Percentiles rank a stretch among this genome's conserved stretches.
These are phyloP conservation scores for Tarsius wallacei DNA, from an alignment of 2,797 vertebrate species.

Conservation along the genomic window DNA sequence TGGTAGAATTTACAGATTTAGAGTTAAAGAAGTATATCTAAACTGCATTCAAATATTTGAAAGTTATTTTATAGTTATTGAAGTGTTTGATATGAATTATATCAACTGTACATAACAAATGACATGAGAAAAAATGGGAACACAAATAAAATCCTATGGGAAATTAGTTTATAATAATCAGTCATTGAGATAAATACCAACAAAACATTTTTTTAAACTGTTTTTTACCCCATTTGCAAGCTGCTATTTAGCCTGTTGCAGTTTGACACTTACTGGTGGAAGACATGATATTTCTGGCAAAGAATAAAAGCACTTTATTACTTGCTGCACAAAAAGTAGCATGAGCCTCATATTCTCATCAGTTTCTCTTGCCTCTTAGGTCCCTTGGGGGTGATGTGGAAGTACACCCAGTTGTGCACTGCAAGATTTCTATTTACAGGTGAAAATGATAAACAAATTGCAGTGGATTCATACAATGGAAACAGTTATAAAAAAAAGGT, in stretches of 20 bases:
- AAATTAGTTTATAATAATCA: not conserved
- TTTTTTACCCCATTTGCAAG: not conserved
- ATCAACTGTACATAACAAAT: not conserved
- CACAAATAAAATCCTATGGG: not conserved
- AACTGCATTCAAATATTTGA: not conserved
- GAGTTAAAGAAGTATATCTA: not conserved
- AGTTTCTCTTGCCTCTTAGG: not conserved
- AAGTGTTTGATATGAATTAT: not conserved
- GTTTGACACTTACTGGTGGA: not conserved
- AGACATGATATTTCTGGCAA: not conserved
- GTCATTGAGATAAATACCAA: not conserved
- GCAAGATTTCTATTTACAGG: not conserved
- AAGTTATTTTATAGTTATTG: not conserved
- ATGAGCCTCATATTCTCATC: not conserved
- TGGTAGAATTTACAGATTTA: not conserved
- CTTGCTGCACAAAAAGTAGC: not conserved
- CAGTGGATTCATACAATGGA: not conserved
- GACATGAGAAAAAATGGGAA: not conserved
- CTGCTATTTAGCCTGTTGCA: not conserved
- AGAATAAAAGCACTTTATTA: not conserved
- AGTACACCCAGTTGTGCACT: not conserved
- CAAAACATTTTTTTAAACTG: not conserved
- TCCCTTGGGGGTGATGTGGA: not conserved
- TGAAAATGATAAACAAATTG: not conserved
- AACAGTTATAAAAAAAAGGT: not conserved